Base-by-base conservation (phyloP, 2,113 vertebrate species). In the Nipponia nippon region DNA sequence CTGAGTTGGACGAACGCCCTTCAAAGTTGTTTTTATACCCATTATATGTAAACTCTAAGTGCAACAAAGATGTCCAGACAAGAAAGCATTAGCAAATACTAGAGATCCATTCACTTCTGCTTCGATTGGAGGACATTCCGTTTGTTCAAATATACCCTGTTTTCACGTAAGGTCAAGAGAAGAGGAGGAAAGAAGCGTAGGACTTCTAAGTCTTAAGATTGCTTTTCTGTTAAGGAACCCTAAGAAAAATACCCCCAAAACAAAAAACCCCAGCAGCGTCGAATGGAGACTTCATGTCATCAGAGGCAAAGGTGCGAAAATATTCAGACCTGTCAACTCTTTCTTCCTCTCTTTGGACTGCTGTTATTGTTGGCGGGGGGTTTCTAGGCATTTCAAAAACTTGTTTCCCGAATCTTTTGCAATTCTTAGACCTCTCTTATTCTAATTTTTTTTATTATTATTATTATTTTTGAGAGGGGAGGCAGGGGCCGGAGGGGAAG, bases 1-100 rank as follows among this genome's bases (percentile, higher is more conserved):
- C 97, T 93, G 96, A 96, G 95, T 96, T 98, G 98, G 98, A 98
- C 98, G 97, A 98, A 80, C 97, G 96, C 97, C 99, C 99, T 99
- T 98, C 98, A 99, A 99, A 99, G 98, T 98, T 98, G 98, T 97
- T 98, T 98, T 99, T 98, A 98, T 99, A 99, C 98, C 99, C 99
- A 99, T 99, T 99, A 98, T 99, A 99, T 99, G 99, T 99, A 99
- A 99, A 99, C 99, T 99, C 99, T 99, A 99, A 99, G 99, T 99
- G 99, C 99, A 99, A 99, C 98, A 98, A 99, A 98, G 99, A 99
- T 98, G 99, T 97, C 99, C 99, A 97, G 97, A 97, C 97, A 97
- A 98, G 97, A 97, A 96, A 98, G 98, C 97, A 63, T 98, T 93
- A 97, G 98, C 97, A 98, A 98, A 95, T 92, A 32, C 93, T 84